A percentile compares a stretch with the other conserved stretches of the same genome.
These are phyloP conservation scores for Acanthornis magna DNA, from an alignment of 2,797 vertebrate species.

Conservation along the genomic window DNA sequence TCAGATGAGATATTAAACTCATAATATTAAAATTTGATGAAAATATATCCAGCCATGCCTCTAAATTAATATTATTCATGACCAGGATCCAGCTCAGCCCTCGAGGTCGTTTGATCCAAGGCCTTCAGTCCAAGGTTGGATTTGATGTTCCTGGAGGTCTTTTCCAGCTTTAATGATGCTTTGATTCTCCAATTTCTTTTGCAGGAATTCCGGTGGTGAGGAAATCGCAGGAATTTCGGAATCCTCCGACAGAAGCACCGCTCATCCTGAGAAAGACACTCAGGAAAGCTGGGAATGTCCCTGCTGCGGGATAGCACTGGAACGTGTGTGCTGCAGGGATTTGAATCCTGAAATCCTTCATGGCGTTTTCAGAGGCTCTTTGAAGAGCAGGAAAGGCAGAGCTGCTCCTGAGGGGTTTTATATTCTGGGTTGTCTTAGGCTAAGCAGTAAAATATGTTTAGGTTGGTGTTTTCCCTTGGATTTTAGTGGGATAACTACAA, in stretches of 20 bases:
- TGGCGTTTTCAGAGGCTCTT: not conserved
- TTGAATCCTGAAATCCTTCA: not conserved
- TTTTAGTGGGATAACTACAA: not conserved
- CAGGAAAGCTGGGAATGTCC: not conserved
- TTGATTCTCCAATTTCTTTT: not conserved
- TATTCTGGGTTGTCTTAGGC: too few relatives aligned
- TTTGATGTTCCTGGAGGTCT: rapidly evolving
- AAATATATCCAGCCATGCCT: not conserved
- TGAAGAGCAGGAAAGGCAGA: not conserved
- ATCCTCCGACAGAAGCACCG: not conserved
- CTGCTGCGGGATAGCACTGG: not conserved
- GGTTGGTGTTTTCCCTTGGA: not conserved
- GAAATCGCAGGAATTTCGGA: not conserved
- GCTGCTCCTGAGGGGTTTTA: not conserved
- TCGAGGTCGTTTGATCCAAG: not conserved
- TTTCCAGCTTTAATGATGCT: not conserved
- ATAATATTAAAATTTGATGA: not conserved
- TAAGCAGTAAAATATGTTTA: not conserved
- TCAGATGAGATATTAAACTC: not conserved
- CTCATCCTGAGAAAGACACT: not conserved
- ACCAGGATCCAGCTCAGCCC: not conserved
- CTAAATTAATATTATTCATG: not conserved
- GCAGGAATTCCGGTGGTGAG: not conserved
- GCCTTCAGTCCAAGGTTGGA: not conserved
- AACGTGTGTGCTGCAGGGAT: not conserved